These are phyloP conservation scores for Andrena camellia DNA, from an alignment of 2,888 invertebrate species.

Conservation along the genomic window DNA sequence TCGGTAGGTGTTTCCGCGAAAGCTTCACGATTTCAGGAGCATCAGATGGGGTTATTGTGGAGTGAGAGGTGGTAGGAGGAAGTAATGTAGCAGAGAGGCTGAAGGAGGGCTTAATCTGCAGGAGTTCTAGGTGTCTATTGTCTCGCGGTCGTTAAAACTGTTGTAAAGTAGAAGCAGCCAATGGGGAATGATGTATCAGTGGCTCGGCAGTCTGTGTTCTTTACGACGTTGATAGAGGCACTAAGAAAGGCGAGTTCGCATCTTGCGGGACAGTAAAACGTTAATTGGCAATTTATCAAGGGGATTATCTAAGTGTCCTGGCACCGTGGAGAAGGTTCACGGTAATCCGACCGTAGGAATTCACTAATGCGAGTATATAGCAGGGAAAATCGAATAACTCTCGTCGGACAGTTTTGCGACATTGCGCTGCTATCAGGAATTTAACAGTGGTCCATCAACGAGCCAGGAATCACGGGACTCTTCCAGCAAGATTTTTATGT, in stretches of 20 bases:
- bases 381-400: no score
- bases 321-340: constrained; percentile 31
- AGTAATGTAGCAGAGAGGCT: neutral
- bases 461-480: neutral
- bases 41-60: neutral
- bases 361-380: no score
- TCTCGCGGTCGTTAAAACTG: constrained; percentile 16
- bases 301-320: constrained; percentile 58
- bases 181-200: constrained; percentile 21
- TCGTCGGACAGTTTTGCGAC: constrained; percentile 1
- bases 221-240: constrained; percentile 50
- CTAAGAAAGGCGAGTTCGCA: constrained; percentile 35
- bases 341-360: neutral
- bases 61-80: neutral
- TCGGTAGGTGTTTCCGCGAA: neutral
- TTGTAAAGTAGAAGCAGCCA: constrained; percentile 41
- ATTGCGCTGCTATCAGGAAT: neutral
- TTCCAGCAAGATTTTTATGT: constrained; percentile 8
- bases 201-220: constrained; percentile 34
- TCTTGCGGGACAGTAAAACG: constrained; percentile 53
- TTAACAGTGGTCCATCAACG: neutral
- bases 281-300: constrained; percentile 71
- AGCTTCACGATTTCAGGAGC: neutral
- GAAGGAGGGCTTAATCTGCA: neutral
- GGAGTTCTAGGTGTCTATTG: neutral